Base-by-base conservation (phyloP, 2,113 vertebrate genomes). In the Pica pica region DNA sequence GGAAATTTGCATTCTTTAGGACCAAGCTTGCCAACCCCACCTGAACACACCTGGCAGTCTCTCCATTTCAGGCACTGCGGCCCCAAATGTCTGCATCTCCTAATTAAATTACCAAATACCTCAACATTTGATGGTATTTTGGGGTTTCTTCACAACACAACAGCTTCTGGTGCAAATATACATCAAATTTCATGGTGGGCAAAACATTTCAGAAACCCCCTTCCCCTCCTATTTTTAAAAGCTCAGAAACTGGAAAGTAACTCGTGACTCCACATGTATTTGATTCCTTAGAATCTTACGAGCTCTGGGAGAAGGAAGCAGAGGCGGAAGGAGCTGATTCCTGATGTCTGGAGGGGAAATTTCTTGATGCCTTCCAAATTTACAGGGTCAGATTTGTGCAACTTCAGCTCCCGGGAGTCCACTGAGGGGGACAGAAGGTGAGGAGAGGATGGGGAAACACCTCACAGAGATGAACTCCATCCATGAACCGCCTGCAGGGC, bases 241-340 rank as follows among this genome's bases (percentile, higher is more conserved):
- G 20, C 28, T 47, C 22, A 31, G 11, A 31, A 74, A 14, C 13
- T 35, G 39, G 21, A 22, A 57, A 26, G 20, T 2, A 35, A n/a
- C 28, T 46, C 6, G 0, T 23, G 47, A 4, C 16, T 67, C 27
- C 42, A 11, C 19, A 33, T 16, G 0, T 6, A 3, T 64, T 68
- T 26, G 22, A 31, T 49, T 60, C 41, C 16, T 61, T 52, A n/a
- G 56, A n/a, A 69, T 1, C 24, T 47, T 31, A 1, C 0, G 0
- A 10, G 63, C 28, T 39, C n/a, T 44, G 23, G 31, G 71, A 61
- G 67, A 22, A 64, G 31, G 79, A 70, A 27, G 46, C 11, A 28
- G 64, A 53, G 26, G 68, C 35, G 73, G 75, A 18, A 88, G 19
- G 57, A 93, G 75, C 41, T 46, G 75, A 49, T 16, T 83, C 16